phyloP scores from a whole-genome alignment of 2,113 vertebrate genomes.

The Romanogobio albipinnatus region DNA sequence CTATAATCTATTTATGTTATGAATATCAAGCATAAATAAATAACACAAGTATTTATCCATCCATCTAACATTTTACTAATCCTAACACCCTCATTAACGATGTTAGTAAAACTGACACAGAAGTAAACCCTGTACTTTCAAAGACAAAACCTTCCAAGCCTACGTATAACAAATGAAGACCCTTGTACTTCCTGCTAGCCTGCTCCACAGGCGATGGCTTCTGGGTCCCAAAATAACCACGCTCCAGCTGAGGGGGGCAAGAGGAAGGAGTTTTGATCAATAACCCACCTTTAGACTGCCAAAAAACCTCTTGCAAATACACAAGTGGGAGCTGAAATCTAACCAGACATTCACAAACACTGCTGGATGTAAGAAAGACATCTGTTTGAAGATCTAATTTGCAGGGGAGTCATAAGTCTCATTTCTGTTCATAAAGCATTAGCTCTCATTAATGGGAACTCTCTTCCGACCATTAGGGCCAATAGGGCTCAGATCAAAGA shows the following conservation, averaged over 20 bases:
- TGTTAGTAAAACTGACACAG: constrained; percentile 8
- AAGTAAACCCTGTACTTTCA: constrained; percentile 18
- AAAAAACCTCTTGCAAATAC: constrained; percentile 26
- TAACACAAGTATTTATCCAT: constrained; percentile 32
- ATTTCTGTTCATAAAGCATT: constrained; percentile 19
- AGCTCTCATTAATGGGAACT: constrained; percentile 24
- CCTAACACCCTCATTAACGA: constrained; percentile 41
- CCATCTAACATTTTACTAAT: constrained; percentile 33
- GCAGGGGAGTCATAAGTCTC: background rate
- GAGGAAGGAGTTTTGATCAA: constrained; percentile 36
- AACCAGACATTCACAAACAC: constrained; percentile 8
- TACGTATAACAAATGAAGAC: constrained; percentile 31
- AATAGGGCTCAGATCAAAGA: constrained; percentile 26
- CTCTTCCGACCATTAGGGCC: constrained; percentile 24
- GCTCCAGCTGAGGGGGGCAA: constrained; percentile 22
- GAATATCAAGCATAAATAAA: background rate
- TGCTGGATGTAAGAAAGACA: background rate
- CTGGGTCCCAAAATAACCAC: constrained; percentile 46
- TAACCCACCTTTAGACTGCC: constrained; percentile 31
- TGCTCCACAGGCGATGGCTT: constrained; percentile 39
- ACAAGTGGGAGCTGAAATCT: background rate
- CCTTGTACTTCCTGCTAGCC: constrained; percentile 18
- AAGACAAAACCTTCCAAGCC: constrained; percentile 40
- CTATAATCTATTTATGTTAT: background rate
- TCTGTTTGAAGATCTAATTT: constrained; percentile 24